A percentile compares a stretch with the other conserved stretches of the same genome.
phyloP scores from a whole-genome alignment of 2,113 vertebrate species.

The Oreochromis aureus region DNA sequence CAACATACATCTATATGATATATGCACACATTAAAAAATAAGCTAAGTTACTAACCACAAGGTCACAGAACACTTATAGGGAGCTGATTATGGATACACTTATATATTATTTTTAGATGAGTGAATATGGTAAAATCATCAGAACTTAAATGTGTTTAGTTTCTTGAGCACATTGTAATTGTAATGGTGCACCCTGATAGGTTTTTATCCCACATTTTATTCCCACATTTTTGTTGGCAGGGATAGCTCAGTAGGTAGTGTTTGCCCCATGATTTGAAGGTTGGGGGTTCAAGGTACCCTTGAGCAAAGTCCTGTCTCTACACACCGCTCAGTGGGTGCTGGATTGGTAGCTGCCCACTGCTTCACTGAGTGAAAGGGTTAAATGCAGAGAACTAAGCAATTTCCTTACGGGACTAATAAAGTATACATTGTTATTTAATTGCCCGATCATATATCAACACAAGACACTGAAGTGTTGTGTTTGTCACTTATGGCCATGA shows the following conservation, averaged over 20 bases:
- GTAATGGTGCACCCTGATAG: neutral
- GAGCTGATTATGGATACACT: neutral
- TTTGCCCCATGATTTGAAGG: neutral
- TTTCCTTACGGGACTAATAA: neutral
- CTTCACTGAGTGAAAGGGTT: neutral
- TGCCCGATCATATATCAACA: neutral
- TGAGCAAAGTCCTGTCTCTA: neutral
- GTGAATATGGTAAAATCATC: neutral
- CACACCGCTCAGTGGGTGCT: too few relatives aligned
- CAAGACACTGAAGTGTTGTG: neutral
- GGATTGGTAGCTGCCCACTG: neutral
- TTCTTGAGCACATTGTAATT: neutral
- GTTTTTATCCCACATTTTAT: neutral
- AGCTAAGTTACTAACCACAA: neutral
- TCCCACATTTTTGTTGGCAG: neutral
- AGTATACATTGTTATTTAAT: neutral
- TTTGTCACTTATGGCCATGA: neutral
- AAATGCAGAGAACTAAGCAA: neutral
- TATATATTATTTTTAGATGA: neutral
- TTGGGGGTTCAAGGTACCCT: neutral
- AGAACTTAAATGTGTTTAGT: neutral
- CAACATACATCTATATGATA: neutral
- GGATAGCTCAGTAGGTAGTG: neutral
- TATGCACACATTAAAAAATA: neutral
- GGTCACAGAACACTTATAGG: accelerated